Evolutionary conservation across 2,113 vertebrate genomes (phyloP).

Genomic region (Aldabrachelys gigantea): DNA sequence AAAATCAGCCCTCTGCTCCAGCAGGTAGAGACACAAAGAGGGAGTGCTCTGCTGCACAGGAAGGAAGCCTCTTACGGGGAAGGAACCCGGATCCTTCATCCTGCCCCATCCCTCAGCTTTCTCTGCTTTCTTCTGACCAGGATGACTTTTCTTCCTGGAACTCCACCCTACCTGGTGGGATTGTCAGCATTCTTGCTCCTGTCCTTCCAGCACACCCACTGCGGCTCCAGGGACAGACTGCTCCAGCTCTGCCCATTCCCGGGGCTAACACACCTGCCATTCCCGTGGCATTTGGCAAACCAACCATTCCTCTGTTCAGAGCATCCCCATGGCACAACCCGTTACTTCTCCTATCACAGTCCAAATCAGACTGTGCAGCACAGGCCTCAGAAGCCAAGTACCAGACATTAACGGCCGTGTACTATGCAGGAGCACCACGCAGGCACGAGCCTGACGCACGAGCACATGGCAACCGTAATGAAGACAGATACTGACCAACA

Average conservation of each 20-base stretch:
- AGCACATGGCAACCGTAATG: too few relatives aligned
- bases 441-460: too few relatives aligned
- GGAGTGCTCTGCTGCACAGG: background rate
- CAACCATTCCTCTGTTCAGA: too few relatives aligned
- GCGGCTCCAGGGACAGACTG: too few relatives aligned
- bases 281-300: too few relatives aligned
- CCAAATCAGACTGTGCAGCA: background rate
- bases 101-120: background rate
- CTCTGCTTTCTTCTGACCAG: background rate
- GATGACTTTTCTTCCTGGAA: background rate
- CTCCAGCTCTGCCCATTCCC: background rate
- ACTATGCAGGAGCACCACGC: too few relatives aligned
- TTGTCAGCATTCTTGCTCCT: background rate
- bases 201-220: too few relatives aligned
- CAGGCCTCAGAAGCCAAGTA: background rate
- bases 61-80: background rate
- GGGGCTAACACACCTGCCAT: too few relatives aligned
- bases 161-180: background rate
- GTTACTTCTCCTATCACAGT: too few relatives aligned
- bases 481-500: background rate
- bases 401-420: background rate
- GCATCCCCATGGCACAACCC: too few relatives aligned
- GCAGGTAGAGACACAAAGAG: background rate
- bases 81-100: background rate
- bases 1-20: background rate